Evolutionary conservation across 2,113 vertebrate species (phyloP).

Genomic region (Scopus umbretta): DNA sequence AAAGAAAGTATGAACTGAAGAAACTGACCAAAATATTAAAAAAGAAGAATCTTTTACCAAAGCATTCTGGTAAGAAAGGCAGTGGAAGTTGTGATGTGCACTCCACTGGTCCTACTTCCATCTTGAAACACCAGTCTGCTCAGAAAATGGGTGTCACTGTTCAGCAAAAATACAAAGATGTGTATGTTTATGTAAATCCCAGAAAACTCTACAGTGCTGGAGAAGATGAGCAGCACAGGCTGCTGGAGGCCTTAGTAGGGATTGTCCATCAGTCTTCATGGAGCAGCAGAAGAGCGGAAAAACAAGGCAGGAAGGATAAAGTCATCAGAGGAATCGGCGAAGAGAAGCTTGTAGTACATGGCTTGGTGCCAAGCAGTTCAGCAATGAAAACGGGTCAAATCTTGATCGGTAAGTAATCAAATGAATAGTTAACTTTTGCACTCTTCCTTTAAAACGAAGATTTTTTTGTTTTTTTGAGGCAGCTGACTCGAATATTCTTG

Average conservation of each 20-base stretch:
- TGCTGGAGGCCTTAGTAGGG: slow-evolving; percentile 88
- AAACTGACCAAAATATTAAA: slow-evolving; percentile 83
- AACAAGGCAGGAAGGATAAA: slow-evolving; percentile 37
- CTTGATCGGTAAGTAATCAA: slow-evolving; percentile 83
- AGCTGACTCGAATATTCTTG: neutral
- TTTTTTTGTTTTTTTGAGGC: neutral
- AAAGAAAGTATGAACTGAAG: slow-evolving; percentile 80
- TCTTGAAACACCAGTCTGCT: slow-evolving; percentile 82
- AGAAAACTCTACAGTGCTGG: slow-evolving; percentile 72
- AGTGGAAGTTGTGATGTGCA: slow-evolving; percentile 14
- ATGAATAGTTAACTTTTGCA: neutral
- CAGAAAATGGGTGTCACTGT: slow-evolving; percentile 70
- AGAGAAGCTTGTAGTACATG: slow-evolving; percentile 85
- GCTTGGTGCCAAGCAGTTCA: slow-evolving; percentile 85
- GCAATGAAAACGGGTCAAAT: slow-evolving; percentile 87
- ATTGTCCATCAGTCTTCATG: slow-evolving; percentile 83
- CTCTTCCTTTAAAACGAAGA: neutral
- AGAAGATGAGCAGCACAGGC: slow-evolving; percentile 70
- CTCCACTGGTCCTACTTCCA: slow-evolving; percentile 78
- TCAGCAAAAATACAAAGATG: slow-evolving; percentile 82
- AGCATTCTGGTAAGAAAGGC: slow-evolving; percentile 61
- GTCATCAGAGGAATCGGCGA: slow-evolving; percentile 20
- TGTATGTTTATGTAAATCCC: slow-evolving; percentile 89
- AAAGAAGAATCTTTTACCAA: slow-evolving; percentile 74
- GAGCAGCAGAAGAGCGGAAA: slow-evolving; percentile 69